These are phyloP conservation scores for Hippocampus guttulatus DNA, from an alignment of 2,113 vertebrate genomes.

Conservation along the genomic window DNA sequence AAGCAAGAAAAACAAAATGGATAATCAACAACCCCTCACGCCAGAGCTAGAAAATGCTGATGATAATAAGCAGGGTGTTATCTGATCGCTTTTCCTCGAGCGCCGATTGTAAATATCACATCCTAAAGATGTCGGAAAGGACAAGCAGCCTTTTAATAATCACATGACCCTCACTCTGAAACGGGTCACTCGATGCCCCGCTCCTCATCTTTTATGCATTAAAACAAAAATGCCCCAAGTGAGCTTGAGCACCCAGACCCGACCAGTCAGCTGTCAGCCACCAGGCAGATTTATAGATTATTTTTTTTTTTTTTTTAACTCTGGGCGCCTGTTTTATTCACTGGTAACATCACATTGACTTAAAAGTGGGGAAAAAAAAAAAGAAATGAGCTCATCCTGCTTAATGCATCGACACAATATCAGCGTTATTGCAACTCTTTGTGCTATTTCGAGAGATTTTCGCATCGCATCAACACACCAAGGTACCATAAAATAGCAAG, in stretches of 20 bases:
- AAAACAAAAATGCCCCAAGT: conserved; percentile 1
- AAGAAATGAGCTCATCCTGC: not conserved
- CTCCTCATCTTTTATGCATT: conserved; percentile 52
- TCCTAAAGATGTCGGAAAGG: conserved; percentile 37
- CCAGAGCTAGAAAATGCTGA: not conserved
- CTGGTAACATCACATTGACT: not conserved
- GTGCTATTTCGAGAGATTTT: not conserved
- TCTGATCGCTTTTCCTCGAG: conserved; percentile 49
- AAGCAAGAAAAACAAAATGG: not conserved
- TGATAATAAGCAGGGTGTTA: conserved; percentile 46
- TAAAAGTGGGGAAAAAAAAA: not conserved
- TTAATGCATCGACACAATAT: not conserved
- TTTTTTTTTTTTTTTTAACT: not conserved
- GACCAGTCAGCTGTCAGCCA: not conserved
- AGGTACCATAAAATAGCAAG: not conserved
- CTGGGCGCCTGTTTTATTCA: not conserved
- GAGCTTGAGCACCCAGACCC: not conserved
- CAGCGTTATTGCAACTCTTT: not conserved
- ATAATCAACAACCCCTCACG: not conserved
- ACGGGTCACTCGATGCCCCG: conserved; percentile 42
- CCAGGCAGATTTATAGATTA: not conserved
- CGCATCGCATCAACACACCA: not conserved
- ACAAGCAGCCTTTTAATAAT: conserved; percentile 45
- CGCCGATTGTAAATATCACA: conserved; percentile 65
- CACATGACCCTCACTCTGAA: conserved; percentile 38